Evolutionary conservation across 2,797 vertebrate genomes (phyloP).

Genomic region (Anableps anableps): DNA sequence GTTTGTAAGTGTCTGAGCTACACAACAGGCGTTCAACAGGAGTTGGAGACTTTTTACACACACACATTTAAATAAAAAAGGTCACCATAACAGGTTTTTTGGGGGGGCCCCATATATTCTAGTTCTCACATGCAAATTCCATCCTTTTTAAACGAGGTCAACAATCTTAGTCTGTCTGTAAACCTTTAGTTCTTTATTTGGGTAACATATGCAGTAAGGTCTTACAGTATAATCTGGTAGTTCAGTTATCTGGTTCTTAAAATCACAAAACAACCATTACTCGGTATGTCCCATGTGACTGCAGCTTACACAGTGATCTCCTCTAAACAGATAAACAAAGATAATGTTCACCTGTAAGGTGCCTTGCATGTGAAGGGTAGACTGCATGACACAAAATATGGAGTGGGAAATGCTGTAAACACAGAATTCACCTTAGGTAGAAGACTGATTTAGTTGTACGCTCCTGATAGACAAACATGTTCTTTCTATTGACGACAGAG

Average conservation of each 20-base stretch:
- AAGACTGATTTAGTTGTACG: constrained; percentile 95
- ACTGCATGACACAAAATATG: neutral
- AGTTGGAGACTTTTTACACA: neutral
- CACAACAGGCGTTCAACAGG: neutral
- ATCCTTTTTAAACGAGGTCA: neutral
- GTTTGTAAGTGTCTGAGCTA: neutral
- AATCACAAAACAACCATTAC: no score
- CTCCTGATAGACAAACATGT: constrained; percentile 99
- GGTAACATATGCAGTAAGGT: no score
- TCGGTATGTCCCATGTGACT: no score
- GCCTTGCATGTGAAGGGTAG: neutral
- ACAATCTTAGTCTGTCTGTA: neutral
- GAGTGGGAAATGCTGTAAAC: neutral
- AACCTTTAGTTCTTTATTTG: neutral
- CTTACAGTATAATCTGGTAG: no score
- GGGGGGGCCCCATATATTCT: neutral
- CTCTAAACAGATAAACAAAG: neutral
- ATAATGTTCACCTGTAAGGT: neutral
- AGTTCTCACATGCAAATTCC: neutral
- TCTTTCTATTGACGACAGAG: constrained; percentile 97
- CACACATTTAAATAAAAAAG: neutral
- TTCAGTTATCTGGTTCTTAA: no score
- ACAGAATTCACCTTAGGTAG: constrained; percentile 90
- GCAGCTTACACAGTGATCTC: neutral
- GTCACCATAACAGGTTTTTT: neutral